Percentiles rank a stretch among this genome's conserved stretches.
These are phyloP conservation scores for Wasmannia auropunctata DNA, from an alignment of 1,140 invertebrate species.

Conservation along the genomic window DNA sequence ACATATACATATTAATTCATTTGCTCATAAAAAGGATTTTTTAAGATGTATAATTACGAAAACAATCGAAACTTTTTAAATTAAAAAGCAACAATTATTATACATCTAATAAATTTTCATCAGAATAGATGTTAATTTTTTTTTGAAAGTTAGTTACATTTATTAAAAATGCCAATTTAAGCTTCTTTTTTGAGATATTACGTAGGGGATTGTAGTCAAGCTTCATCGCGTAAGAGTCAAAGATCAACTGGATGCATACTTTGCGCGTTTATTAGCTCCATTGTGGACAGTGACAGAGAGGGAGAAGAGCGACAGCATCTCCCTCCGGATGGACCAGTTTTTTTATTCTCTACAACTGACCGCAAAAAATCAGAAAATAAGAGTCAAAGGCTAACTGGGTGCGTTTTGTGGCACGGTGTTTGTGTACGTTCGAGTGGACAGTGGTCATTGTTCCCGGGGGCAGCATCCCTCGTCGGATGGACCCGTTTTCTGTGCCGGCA, in stretches of 20 bases:
- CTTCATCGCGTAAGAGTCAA: constrained; percentile 50
- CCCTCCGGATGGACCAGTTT: constrained; percentile 68
- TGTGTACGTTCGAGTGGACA: constrained; percentile 78
- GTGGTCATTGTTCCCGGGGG: constrained; percentile 74
- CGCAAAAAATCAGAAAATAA: constrained; percentile 58
- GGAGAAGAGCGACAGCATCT: constrained; percentile 69
- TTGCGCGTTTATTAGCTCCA: constrained; percentile 59
- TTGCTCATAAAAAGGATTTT: not conserved
- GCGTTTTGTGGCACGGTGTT: constrained; percentile 79
- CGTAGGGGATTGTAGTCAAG: not conserved
- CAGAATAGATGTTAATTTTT: not conserved
- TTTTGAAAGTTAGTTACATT: not conserved
- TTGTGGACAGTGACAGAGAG: constrained; percentile 42
- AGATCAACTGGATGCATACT: constrained; percentile 64
- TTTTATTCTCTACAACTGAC: constrained; percentile 53
- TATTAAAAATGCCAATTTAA: not conserved
- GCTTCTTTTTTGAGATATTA: not conserved
- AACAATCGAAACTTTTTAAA: not conserved
- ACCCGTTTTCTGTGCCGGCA: constrained; percentile 77
- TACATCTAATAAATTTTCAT: not conserved
- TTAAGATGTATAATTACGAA: not conserved
- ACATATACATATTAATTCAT: not conserved
- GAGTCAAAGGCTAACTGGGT: constrained; percentile 81
- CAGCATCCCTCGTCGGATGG: constrained; percentile 79
- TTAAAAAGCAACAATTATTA: not conserved